Evolutionary conservation across 2,888 invertebrate species (phyloP).

Genomic region (Brenthis ino): DNA sequence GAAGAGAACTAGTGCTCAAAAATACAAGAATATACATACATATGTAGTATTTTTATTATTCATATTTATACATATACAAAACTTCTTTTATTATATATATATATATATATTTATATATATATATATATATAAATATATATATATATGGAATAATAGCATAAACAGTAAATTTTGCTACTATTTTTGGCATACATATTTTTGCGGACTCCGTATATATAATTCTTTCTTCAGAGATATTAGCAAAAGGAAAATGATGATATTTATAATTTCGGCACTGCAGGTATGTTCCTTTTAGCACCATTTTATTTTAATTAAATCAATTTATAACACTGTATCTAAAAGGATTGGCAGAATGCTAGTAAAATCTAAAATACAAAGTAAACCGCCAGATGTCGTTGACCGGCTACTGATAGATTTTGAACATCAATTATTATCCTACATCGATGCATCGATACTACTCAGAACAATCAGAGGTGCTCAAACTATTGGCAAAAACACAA

Average conservation of each 20-base stretch:
- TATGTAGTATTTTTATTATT: no score
- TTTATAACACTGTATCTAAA: constrained; percentile 16
- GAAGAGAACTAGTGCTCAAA: no score
- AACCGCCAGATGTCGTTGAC: constrained; percentile 32
- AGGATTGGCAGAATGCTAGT: not conserved
- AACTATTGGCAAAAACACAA: not conserved
- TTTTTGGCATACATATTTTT: no score
- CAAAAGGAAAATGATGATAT: not conserved
- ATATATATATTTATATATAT: no score
- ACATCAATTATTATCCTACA: constrained; percentile 26
- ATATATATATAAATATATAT: no score
- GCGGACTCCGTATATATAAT: no score
- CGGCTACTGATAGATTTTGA: constrained; percentile 43
- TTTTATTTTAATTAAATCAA: constrained; percentile 9
- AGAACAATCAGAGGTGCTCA: not conserved
- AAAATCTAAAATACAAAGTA: constrained; percentile 17
- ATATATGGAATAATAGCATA: no score
- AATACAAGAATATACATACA: no score
- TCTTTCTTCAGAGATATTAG: not conserved
- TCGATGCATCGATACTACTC: constrained; percentile 6
- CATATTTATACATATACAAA: no score
- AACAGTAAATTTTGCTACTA: no score
- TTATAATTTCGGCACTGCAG: not conserved
- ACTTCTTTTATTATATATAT: no score
- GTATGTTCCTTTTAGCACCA: not conserved